These are phyloP conservation scores for Papilio demoleus DNA, from an alignment of 2,888 invertebrate species.

Conservation along the genomic window DNA sequence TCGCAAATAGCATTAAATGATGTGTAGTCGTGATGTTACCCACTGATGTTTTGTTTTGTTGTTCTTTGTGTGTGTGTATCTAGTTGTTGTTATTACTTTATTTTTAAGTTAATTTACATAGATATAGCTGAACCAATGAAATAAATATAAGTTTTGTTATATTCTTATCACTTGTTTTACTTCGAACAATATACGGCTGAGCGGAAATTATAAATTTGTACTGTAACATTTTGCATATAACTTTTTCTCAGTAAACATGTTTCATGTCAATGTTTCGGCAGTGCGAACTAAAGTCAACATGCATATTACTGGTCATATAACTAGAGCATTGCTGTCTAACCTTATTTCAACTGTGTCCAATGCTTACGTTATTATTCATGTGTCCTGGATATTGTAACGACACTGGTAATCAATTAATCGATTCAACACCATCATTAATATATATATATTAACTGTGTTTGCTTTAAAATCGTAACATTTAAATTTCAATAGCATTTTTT, in stretches of 20 bases:
- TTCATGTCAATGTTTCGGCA: neutral
- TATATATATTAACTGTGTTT: too few species aligned
- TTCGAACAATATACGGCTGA: slow-evolving; percentile 6
- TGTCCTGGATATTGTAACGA: neutral
- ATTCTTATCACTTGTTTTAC: slow-evolving; percentile 28
- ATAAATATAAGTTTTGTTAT: slow-evolving; percentile 49
- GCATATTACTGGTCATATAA: neutral
- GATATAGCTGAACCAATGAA: slow-evolving; percentile 71
- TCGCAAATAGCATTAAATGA: neutral
- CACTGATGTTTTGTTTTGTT: slow-evolving; percentile 71
- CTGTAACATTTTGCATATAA: too few species aligned
- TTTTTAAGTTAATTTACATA: slow-evolving; percentile 47
- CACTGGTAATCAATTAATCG: too few species aligned
- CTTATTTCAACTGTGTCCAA: neutral
- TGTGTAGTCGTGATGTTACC: slow-evolving; percentile 41
- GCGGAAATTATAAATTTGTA: neutral
- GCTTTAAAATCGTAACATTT: too few species aligned
- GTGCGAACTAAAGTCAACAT: neutral
- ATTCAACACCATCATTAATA: too few species aligned
- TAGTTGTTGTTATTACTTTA: slow-evolving; percentile 45
- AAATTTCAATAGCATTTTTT: too few species aligned
- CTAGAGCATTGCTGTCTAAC: neutral
- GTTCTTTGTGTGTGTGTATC: slow-evolving; percentile 60
- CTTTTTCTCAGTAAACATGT: too few species aligned
- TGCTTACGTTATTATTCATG: slow-evolving; percentile 1